Percentiles rank a stretch among this genome's conserved stretches.
These are phyloP conservation scores for Pagrus major DNA, from an alignment of 2,113 vertebrate species.

Conservation along the genomic window DNA sequence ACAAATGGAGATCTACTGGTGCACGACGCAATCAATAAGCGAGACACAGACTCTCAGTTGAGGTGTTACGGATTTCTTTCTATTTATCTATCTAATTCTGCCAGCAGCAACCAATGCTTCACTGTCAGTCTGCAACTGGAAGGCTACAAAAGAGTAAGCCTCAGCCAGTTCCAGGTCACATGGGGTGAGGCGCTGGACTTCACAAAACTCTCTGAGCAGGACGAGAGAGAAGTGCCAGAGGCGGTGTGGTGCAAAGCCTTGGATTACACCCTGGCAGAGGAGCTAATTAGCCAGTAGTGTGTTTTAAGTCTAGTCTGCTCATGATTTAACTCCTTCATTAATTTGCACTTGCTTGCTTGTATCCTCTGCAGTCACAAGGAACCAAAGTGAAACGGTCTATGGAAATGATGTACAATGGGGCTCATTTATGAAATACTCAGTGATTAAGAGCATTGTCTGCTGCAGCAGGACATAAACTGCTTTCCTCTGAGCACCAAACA, in stretches of 20 bases:
- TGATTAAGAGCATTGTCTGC: background rate
- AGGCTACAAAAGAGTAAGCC: conserved; percentile 58
- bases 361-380: conserved; percentile 14
- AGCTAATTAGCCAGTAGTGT: conserved; percentile 59
- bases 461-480: conserved; percentile 11
- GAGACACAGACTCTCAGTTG: conserved; percentile 49
- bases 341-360: conserved; percentile 14
- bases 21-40: conserved; percentile 66
- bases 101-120: conserved; percentile 66
- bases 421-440: conserved; percentile 39
- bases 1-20: conserved; percentile 58
- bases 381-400: conserved; percentile 33
- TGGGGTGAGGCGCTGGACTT: conserved; percentile 42
- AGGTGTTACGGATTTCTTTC: conserved; percentile 63
- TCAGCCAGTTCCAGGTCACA: conserved; percentile 68
- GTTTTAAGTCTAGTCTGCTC: conserved; percentile 39
- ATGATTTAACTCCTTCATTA: conserved; percentile 57
- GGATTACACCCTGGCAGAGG: conserved; percentile 42
- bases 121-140: conserved; percentile 64
- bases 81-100: conserved; percentile 72
- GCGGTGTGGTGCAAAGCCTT: conserved; percentile 44
- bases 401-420: conserved; percentile 40
- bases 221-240: conserved; percentile 37
- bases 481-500: conserved; percentile 4
- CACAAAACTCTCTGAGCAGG: conserved; percentile 53